Percentiles rank a stretch among this genome's conserved stretches.
These are phyloP conservation scores for Agonopterix arenella DNA, from an alignment of 2,888 invertebrate species.

Conservation along the genomic window DNA sequence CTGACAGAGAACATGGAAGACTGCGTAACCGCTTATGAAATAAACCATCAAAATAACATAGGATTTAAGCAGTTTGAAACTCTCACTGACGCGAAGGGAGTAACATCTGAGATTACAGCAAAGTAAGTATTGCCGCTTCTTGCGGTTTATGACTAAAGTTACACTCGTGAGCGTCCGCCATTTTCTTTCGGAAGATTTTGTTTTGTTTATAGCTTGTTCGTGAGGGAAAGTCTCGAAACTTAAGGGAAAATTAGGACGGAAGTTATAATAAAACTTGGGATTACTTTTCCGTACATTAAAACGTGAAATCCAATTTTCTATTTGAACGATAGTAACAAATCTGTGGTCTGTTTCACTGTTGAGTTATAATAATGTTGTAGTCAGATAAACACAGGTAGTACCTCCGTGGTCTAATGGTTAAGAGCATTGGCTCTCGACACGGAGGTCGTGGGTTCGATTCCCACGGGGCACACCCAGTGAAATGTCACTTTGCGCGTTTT, in stretches of 20 bases:
- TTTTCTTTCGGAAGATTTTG: slow-evolving; percentile 8
- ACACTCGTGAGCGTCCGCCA: slow-evolving; percentile 1
- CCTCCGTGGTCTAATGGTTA: too few species aligned
- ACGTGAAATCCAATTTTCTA: too few species aligned
- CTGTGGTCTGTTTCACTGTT: too few species aligned
- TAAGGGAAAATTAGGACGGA: background rate
- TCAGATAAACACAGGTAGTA: too few species aligned
- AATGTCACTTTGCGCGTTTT: too few species aligned
- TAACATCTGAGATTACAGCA: slow-evolving; percentile 13
- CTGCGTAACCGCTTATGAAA: background rate
- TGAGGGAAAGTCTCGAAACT: background rate
- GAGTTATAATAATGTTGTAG: too few species aligned
- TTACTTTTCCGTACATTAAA: too few species aligned
- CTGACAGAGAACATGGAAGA: too few species aligned
- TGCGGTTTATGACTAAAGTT: slow-evolving; percentile 11
- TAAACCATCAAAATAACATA: slow-evolving; percentile 1
- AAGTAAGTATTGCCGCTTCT: slow-evolving; percentile 11
- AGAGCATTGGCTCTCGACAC: too few species aligned
- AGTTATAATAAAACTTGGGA: background rate
- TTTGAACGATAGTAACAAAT: too few species aligned
- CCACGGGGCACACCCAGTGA: too few species aligned
- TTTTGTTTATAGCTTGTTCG: slow-evolving; percentile 8
- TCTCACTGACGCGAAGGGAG: slow-evolving; percentile 11
- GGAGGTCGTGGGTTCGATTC: too few species aligned
- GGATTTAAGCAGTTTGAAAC: slow-evolving; percentile 14